Percentiles rank a stretch among this genome's conserved stretches.
phyloP scores from a whole-genome alignment of 1,140 invertebrate species.

The Cryptotermes secundus region DNA sequence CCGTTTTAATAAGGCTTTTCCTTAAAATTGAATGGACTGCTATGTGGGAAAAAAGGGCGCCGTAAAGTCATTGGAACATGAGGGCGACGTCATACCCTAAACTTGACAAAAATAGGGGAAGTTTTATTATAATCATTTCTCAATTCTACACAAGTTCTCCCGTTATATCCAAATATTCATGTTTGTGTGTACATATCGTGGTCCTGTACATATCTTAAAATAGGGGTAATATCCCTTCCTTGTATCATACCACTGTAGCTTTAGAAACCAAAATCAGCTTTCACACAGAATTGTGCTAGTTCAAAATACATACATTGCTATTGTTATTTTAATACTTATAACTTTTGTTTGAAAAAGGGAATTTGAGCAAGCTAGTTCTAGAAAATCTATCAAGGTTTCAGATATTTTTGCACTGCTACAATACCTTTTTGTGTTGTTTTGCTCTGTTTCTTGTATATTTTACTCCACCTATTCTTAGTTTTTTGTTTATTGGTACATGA shows the following conservation, averaged over 20 bases:
- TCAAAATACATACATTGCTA: not conserved
- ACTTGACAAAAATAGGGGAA: too few species aligned
- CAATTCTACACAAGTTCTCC: not conserved
- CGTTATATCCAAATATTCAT: not conserved
- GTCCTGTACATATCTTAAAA: conserved; percentile 1
- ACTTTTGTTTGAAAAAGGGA: not conserved
- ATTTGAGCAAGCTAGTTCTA: not conserved
- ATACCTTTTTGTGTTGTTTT: not conserved
- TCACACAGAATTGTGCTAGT: not conserved
- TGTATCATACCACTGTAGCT: not conserved
- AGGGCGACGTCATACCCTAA: too few species aligned
- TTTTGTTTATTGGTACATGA: not conserved
- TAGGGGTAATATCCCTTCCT: not conserved
- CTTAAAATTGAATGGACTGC: too few species aligned
- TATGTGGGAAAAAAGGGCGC: too few species aligned
- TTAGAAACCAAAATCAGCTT: not conserved
- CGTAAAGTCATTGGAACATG: too few species aligned
- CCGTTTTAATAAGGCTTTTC: too few species aligned
- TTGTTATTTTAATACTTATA: not conserved
- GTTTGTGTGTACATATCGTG: not conserved
- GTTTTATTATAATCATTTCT: not conserved
- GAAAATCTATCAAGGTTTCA: not conserved
- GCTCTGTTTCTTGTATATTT: not conserved
- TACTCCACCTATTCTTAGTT: not conserved
- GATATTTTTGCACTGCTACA: not conserved